Conservation (phyloP, 2,797 vertebrate genomes). For the Poeciliopsis gracilis region DNA sequence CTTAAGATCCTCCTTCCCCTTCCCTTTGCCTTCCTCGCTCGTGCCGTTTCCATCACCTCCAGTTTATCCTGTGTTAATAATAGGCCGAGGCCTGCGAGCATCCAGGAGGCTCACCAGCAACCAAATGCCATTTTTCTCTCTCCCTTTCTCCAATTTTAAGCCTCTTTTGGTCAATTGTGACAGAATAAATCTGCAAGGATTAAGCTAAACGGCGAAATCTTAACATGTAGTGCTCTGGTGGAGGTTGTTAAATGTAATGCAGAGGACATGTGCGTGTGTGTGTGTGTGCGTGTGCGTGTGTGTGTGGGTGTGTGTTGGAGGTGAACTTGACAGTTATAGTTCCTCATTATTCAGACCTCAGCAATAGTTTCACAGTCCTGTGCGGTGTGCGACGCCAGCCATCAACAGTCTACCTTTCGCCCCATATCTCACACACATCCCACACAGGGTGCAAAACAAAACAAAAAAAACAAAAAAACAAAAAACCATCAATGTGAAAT, state of each 20-base stretch:
- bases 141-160: not conserved
- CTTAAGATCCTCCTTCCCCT: slow-evolving; percentile 53
- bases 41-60: slow-evolving; percentile 60
- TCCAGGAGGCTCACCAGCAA: not conserved
- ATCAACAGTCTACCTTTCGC: slow-evolving; percentile 59
- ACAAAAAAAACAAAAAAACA: slow-evolving; percentile 20
- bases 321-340: slow-evolving; percentile 69
- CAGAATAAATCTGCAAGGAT: not conserved
- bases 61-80: slow-evolving; percentile 65
- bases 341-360: slow-evolving; percentile 74
- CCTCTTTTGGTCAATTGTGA: not conserved
- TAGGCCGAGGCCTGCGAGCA: slow-evolving; percentile 46
- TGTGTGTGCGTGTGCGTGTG: not conserved
- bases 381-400: slow-evolving; percentile 65
- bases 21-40: slow-evolving; percentile 22
- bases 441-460: slow-evolving; percentile 24
- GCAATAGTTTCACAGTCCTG: slow-evolving; percentile 68
- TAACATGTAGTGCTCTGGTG: not conserved
- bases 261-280: not conserved
- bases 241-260: slow-evolving; percentile 10
- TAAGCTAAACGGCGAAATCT: slow-evolving; percentile 8
- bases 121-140: not conserved
- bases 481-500: slow-evolving; percentile 1
- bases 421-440: slow-evolving; percentile 20
- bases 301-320: slow-evolving; percentile 11